Evolutionary conservation across 1,140 invertebrate genomes (phyloP), one percentile per base, ranked within the genome.

Genomic region (Dolichoris vasculosae): DNA sequence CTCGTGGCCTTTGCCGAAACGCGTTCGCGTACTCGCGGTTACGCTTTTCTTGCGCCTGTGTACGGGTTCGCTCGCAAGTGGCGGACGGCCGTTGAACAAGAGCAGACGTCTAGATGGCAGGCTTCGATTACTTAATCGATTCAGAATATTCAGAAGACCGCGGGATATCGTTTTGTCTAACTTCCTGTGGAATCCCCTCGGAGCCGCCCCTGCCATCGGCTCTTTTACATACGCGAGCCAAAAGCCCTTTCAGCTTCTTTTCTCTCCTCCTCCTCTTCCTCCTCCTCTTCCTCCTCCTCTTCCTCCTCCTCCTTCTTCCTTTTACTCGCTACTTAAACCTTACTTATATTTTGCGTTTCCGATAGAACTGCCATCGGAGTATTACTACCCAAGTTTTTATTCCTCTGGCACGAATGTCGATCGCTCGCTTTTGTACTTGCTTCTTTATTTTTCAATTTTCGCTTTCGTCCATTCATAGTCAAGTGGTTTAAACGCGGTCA

Each of bases 101-200:
- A 40, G 43, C 26, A 59, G 69, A 26, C 67, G 87, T 82, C 88
- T 90, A 92, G 92, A 93, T 93, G 90, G 89, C 88, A 89, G 90
- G 86, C 88, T 93, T 93, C 92, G 92, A 93, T 93, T 92, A 92
- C 93, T 93, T 93, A 92, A 93, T 93, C 91, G 92, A 93, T 93
- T 92, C 90, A 92, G 89, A 93, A 91, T 92, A 92, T 92, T 91
- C 48, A 91, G 88, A 87, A 85, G 89, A 87, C 86, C 86, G 84
- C 87, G 86, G 89, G 89, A 87, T 90, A 90, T 89, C 87, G 75
- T 92, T 92, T 93, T 92, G 91, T 93, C 91, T 90, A 91, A 92
- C 92, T 92, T 93, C 92, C 92, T 93, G 92, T 89, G 89, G 89
- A 92, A 90, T 89, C 87, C 86, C 87, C 79, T 69, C 84, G 89